Conservation (phyloP, 2,113 vertebrate species). For the Prinia subflava region DNA sequence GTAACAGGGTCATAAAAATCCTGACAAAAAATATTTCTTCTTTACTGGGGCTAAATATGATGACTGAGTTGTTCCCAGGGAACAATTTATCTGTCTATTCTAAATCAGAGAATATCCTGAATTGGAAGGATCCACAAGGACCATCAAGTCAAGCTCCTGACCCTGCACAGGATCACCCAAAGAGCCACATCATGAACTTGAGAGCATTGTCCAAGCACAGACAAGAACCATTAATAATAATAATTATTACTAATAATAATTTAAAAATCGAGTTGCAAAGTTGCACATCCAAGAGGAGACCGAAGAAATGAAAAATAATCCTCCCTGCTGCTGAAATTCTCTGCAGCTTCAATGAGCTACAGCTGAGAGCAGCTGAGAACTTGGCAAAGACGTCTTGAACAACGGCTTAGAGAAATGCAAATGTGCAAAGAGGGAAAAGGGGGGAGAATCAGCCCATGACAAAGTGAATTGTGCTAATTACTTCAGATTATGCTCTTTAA, state of each 20-base stretch:
- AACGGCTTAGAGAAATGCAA: conserved; percentile 32
- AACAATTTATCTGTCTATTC: background rate
- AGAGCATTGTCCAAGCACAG: background rate
- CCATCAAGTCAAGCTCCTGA: background rate
- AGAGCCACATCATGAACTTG: background rate
- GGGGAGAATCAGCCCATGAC: background rate
- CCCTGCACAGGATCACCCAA: background rate
- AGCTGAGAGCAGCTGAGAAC: conserved; percentile 50
- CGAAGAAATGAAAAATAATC: background rate
- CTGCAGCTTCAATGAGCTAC: conserved; percentile 5
- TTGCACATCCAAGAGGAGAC: background rate
- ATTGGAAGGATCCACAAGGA: background rate
- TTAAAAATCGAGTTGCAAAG: background rate
- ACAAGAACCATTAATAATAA: background rate
- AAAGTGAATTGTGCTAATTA: conserved; percentile 49
- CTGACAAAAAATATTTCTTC: background rate
- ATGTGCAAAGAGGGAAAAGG: background rate
- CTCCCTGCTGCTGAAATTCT: background rate
- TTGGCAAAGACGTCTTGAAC: conserved; percentile 9
- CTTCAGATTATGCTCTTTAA: conserved; percentile 53
- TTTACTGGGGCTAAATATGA: background rate
- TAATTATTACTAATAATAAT: background rate
- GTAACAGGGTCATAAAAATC: background rate
- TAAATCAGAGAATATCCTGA: background rate
- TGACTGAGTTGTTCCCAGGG: background rate